These are phyloP conservation scores for Alloscopus bannaensis DNA, from an alignment of 2,888 invertebrate genomes.

Conservation along the genomic window DNA sequence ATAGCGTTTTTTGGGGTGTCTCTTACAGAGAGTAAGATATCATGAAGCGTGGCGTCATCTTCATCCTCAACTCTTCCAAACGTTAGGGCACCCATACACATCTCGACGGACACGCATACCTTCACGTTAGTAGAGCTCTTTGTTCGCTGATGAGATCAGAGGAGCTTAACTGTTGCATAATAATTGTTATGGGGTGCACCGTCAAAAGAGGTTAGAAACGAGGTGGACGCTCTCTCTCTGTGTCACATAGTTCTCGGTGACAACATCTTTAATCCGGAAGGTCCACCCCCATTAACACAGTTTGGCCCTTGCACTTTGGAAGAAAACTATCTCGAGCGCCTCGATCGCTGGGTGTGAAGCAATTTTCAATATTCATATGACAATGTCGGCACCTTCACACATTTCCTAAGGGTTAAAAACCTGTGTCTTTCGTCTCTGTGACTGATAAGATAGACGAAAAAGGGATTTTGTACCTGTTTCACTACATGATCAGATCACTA, in stretches of 20 bases:
- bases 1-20: no score
- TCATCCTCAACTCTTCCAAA: no score
- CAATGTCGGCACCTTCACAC: constrained; percentile 42
- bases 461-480: no score
- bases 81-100: not conserved
- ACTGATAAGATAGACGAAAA: no score
- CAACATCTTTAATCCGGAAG: constrained; percentile 35
- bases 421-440: no score
- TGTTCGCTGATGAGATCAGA: constrained; percentile 16
- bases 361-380: constrained; percentile 13
- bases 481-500: no score
- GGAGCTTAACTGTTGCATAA: constrained; percentile 11
- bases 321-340: not conserved
- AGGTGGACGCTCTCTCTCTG: not conserved
- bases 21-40: no score
- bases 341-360: no score
- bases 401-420: no score
- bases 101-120: not conserved
- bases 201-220: not conserved
- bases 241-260: not conserved
- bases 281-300: constrained; percentile 11
- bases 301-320: not conserved
- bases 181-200: no score
- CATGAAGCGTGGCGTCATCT: no score
- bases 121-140: not conserved